Percentiles rank a stretch among this genome's conserved stretches.
phyloP scores from a whole-genome alignment of 2,888 invertebrate species.

The Andrena minutula region DNA sequence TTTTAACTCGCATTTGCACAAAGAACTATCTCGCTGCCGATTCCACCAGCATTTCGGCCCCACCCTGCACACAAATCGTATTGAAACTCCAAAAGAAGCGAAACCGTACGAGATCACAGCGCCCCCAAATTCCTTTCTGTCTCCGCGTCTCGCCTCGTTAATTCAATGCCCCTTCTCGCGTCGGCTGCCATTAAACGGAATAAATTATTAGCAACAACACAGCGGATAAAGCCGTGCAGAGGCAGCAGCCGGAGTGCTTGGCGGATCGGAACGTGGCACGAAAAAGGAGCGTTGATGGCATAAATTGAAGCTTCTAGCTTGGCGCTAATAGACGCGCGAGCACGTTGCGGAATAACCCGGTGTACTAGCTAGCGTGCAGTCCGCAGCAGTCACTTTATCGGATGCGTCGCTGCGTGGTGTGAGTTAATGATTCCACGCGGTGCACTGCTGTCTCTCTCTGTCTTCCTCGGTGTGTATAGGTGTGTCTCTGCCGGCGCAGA shows the following conservation, averaged over 20 bases:
- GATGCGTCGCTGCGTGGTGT: slow-evolving; percentile 38
- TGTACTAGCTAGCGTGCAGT: slow-evolving; percentile 7
- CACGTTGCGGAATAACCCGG: slow-evolving; percentile 58
- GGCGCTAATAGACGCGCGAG: slow-evolving; percentile 49
- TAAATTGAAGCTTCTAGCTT: slow-evolving; percentile 61
- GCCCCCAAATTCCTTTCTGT: slow-evolving; percentile 13
- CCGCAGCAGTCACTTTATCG: slow-evolving; percentile 59
- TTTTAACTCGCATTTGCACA: too few species aligned
- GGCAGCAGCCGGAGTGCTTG: not conserved
- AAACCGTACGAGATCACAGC: not conserved
- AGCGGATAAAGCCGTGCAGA: slow-evolving; percentile 11
- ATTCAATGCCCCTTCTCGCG: slow-evolving; percentile 3
- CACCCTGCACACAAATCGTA: not conserved
- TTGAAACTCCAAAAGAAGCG: not conserved
- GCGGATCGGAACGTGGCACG: slow-evolving; percentile 32
- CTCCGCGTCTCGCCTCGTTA: slow-evolving; percentile 31
- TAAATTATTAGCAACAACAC: slow-evolving; percentile 44
- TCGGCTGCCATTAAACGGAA: slow-evolving; percentile 32
- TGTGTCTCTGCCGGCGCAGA: not conserved
- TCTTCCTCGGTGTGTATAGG: not conserved
- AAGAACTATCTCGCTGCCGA: too few species aligned
- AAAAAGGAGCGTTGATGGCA: slow-evolving; percentile 65
- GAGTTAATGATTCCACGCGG: slow-evolving; percentile 62
- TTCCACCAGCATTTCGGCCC: not conserved
- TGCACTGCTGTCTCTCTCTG: not conserved